Evolutionary conservation across 2,113 vertebrate genomes (phyloP), one percentile per base, ranked within the genome.

Genomic region (Cacatua alba): DNA sequence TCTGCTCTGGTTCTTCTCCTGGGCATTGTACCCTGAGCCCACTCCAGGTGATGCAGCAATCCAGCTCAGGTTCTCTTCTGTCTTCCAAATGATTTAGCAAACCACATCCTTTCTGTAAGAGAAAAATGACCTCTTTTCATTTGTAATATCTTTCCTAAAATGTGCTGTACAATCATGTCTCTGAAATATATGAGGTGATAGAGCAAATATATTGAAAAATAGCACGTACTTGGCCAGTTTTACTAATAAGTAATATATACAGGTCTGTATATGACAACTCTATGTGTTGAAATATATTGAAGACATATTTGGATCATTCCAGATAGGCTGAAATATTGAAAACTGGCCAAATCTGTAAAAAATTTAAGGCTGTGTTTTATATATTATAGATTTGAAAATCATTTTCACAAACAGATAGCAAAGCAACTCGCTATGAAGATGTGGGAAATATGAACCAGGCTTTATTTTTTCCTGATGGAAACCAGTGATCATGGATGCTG

Each of bases 221-320:
- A 97, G 70, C 94, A 96, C 96, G 93, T 94, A 95, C 90, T 97
- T 97, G 94, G 95, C 86, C n/a, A 74, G 88, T 88, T 96, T 88
- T 63, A 64, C 92, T 97, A 94, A 96, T 91, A 95, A 80, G 83
- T 91, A 90, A 91, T 94, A 89, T 92, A 94, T 85, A 95, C 68
- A 82, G 76, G 63, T 87, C 92, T 91, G 78, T 88, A 80, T 96
- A 94, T 94, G 96, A 91, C 96, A 97, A 93, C 80, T 94, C 65
- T 90, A 94, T 95, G 93, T 94, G 90, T 97, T 95, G 90, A 96
- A 95, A 94, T 94, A 94, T 77, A 97, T 96, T 97, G 94, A 88
- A 97, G 97, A 97, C 97, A 97, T 93, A 95, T 95, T 96, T 90
- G 81, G 74, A 80, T 71, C 77, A 25, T 96, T 92, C 84, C 51